These are phyloP conservation scores for Watersipora subatra DNA, from an alignment of 1,140 invertebrate species.

Conservation along the genomic window DNA sequence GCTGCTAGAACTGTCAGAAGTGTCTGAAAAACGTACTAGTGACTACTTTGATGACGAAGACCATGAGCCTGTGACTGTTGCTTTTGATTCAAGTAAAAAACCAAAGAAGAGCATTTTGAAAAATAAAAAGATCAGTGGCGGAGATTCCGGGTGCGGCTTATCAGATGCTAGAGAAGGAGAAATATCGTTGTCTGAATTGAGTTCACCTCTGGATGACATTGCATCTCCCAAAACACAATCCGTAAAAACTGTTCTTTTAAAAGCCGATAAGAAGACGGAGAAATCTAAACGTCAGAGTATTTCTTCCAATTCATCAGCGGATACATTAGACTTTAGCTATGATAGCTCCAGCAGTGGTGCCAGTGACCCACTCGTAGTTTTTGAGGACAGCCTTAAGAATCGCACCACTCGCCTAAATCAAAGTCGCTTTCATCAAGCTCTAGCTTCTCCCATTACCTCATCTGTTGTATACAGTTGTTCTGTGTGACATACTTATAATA, in stretches of 20 bases:
- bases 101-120: slow-evolving; percentile 30
- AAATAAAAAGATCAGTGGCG: slow-evolving; percentile 24
- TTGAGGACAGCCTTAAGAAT: no score
- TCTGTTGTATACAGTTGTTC: no score
- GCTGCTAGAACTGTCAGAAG: slow-evolving; percentile 32
- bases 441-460: no score
- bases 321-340: slow-evolving; percentile 35
- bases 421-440: no score
- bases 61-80: not conserved
- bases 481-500: no score
- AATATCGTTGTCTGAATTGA: not conserved
- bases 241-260: not conserved
- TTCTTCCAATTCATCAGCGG: slow-evolving; percentile 33
- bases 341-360: slow-evolving; percentile 22
- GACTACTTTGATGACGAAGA: not conserved
- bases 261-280: not conserved
- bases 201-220: not conserved
- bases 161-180: slow-evolving; percentile 12
- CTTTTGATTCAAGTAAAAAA: slow-evolving; percentile 25
- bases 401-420: no score
- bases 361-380: no score
- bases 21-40: not conserved
- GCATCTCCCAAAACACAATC: not conserved
- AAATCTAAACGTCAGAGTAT: slow-evolving; percentile 18
- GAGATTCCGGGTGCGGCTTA: slow-evolving; percentile 25